Evolutionary conservation across 1,140 invertebrate genomes (phyloP), one percentile per base, ranked within the genome.

Genomic region (Latrodectus geometricus): DNA sequence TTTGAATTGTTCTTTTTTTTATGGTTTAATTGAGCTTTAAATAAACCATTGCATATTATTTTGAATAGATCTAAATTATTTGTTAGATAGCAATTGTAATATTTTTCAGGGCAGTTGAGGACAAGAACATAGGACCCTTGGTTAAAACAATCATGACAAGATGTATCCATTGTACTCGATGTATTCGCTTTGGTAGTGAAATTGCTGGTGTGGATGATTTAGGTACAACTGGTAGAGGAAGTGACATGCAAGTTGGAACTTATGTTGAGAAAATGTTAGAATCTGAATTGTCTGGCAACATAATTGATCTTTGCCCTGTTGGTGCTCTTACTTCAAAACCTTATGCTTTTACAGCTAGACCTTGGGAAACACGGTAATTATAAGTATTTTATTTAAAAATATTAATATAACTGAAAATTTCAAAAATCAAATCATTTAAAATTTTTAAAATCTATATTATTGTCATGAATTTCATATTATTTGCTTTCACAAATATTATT

Each of bases 91-190:
- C 35, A 35, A 35, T 70, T 65, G 56, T 85, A 74, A 61, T 89
- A 89, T 54, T 89, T 90, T 80, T 69, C 89, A 95, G 98, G 89
- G 98, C 98, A 89, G 98, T 99, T 1, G 98, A 99, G 92, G 98
- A 99, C 91, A 99, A 99, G 92, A 96, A 99, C 92, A 95, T 99
- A 89, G 99, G 99, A 5, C 99, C 99, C 17, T 91, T 99, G 54
- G 95, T 99, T 3, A 99, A 99, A 91, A 99, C 98, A 0, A 95
- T 98, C n/a, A 99, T 99, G 99, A 99, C 98, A 0, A 94, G 99
- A 78, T 99, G 99, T 91, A 99, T 99, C 91, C 99, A 99, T 91
- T 99, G 99, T 91, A 99, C 99, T 0, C 93, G 99, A 21, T 99
- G 99, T 91, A 97, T 99, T 89, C 94, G 99, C 86, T 98, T 98